phyloP scores from a whole-genome alignment of 2,797 vertebrate species.

The Psittacula derbiana region DNA sequence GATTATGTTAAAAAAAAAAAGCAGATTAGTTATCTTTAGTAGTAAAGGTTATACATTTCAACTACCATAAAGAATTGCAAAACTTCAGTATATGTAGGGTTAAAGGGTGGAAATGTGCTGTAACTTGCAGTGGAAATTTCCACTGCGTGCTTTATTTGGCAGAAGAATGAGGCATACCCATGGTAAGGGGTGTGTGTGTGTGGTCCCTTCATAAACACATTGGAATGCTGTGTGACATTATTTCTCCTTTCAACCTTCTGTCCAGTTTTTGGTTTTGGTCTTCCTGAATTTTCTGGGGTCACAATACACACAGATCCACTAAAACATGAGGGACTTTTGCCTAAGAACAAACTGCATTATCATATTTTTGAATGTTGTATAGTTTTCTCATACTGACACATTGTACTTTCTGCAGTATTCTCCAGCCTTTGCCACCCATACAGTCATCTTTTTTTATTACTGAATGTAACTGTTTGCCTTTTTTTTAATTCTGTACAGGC shows the following conservation, averaged over 20 bases:
- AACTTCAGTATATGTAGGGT: slow-evolving; percentile 56
- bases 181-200: not conserved
- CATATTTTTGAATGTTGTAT: not conserved
- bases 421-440: not conserved
- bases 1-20: not conserved
- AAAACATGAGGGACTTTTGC: not conserved
- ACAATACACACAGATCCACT: not conserved
- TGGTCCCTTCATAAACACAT: slow-evolving; percentile 43
- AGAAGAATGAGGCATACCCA: slow-evolving; percentile 41
- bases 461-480: not conserved
- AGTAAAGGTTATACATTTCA: slow-evolving; percentile 47
- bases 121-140: slow-evolving; percentile 75
- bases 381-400: not conserved
- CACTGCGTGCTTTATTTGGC: slow-evolving; percentile 54
- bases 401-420: not conserved
- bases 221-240: slow-evolving; percentile 50
- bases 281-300: slow-evolving; percentile 7
- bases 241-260: slow-evolving; percentile 16
- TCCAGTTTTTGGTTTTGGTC: not conserved
- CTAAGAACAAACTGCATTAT: not conserved
- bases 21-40: slow-evolving; percentile 34
- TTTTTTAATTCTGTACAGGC: not conserved
- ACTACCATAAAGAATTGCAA: slow-evolving; percentile 35
- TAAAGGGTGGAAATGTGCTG: slow-evolving; percentile 59
- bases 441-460: not conserved